A percentile compares a stretch with the other conserved stretches of the same genome.
phyloP scores from a whole-genome alignment of 35 echinoderm and acorn worm genomes.

The Heliocidaris erythrogramma region DNA sequence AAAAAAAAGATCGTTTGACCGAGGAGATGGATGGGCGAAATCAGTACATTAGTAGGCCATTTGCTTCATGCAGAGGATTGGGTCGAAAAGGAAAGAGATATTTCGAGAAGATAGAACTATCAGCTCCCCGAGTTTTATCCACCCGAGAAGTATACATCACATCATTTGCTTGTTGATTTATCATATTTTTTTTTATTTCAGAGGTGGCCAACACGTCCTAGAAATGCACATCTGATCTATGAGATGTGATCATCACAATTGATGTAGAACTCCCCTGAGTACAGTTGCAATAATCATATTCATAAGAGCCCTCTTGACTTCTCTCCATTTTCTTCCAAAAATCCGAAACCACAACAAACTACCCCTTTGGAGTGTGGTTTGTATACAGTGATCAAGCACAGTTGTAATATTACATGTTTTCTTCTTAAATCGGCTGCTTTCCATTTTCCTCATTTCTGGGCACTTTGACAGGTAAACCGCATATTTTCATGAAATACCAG shows the following conservation, averaged over 20 bases:
- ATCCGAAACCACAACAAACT: not conserved
- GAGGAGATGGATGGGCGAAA: not conserved
- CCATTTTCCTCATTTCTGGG: not conserved
- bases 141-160: too few relatives aligned
- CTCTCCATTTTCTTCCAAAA: not conserved
- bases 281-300: not conserved
- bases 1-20: not conserved
- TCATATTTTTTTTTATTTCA: too few relatives aligned
- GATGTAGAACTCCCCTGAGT: too few relatives aligned
- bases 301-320: not conserved
- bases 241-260: too few relatives aligned
- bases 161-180: too few relatives aligned
- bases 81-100: too few relatives aligned
- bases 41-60: too few relatives aligned
- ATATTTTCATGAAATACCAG: conserved; percentile 13
- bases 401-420: not conserved
- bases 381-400: not conserved
- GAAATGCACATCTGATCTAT: too few relatives aligned
- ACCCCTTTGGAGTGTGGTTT: not conserved
- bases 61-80: too few relatives aligned
- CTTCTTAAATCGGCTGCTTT: not conserved
- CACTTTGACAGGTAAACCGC: conserved; percentile 9
- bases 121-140: not conserved
- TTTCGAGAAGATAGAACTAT: not conserved
- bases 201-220: too few relatives aligned